Evolutionary conservation across 2,113 vertebrate species (phyloP).

Genomic region (Noturus placidus): DNA sequence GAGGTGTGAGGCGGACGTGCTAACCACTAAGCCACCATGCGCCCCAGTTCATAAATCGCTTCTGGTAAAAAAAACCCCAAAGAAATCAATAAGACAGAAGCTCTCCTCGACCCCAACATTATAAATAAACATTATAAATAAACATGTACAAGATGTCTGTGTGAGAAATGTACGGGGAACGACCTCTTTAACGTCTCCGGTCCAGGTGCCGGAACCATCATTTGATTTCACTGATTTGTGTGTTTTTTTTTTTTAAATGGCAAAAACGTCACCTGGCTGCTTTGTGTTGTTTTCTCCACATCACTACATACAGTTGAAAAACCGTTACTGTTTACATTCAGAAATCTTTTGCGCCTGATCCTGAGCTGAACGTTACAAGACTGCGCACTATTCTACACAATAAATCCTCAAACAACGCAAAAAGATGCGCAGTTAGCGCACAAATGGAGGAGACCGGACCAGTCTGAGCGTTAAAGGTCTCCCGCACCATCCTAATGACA

Average conservation of each 20-base stretch:
- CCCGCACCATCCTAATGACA: not conserved
- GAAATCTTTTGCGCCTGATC: not conserved
- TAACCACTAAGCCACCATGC: no score
- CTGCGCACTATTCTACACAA: not conserved
- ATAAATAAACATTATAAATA: conserved; percentile 2
- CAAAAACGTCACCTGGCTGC: not conserved
- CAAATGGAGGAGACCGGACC: not conserved
- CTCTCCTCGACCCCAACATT: not conserved
- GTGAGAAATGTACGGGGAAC: no score
- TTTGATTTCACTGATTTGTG: not conserved
- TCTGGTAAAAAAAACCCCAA: not conserved
- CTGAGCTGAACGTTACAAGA: not conserved
- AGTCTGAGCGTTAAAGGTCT: not conserved
- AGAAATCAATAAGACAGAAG: not conserved
- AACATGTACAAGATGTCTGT: not conserved
- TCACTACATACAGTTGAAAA: not conserved
- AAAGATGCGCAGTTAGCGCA: not conserved
- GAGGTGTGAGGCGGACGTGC: no score
- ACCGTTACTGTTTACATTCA: not conserved
- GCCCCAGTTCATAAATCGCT: not conserved
- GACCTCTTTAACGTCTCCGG: not conserved
- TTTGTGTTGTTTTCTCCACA: not conserved
- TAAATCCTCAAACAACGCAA: not conserved
- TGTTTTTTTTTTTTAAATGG: not conserved
- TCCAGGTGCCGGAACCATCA: not conserved